Evolutionary conservation across 2,888 invertebrate genomes (phyloP).

Genomic region (Acleris emargana): DNA sequence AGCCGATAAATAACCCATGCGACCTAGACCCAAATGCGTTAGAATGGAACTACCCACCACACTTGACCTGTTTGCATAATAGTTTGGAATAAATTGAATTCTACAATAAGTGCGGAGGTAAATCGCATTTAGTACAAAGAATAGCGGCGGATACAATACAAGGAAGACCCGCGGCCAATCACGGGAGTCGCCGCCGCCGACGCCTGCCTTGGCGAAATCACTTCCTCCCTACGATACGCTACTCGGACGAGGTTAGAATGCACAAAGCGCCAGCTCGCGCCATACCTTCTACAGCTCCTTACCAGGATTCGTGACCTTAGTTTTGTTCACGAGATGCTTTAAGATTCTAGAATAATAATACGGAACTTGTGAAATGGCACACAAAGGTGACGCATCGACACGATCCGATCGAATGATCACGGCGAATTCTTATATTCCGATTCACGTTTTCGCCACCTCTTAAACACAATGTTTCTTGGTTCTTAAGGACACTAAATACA

Average conservation of each 20-base stretch:
- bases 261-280: slow-evolving; percentile 43
- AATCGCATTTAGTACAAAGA: slow-evolving; percentile 33
- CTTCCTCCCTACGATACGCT: slow-evolving; percentile 38
- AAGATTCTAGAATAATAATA: slow-evolving; percentile 51
- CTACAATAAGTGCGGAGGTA: background rate
- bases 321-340: slow-evolving; percentile 37
- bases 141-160: slow-evolving; percentile 36
- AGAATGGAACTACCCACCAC: slow-evolving; percentile 22
- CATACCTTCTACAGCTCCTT: slow-evolving; percentile 35
- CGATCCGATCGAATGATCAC: slow-evolving; percentile 78
- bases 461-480: slow-evolving; percentile 41
- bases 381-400: slow-evolving; percentile 83
- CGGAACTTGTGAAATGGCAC: slow-evolving; percentile 78
- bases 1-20: background rate
- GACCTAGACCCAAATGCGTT: slow-evolving; percentile 3
- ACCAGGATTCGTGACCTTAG: slow-evolving; percentile 27
- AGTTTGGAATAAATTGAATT: background rate
- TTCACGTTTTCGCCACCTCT: slow-evolving; percentile 36
- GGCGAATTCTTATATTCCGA: slow-evolving; percentile 51
- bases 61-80: slow-evolving; percentile 1
- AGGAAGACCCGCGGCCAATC: slow-evolving; percentile 44
- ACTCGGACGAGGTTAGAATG: slow-evolving; percentile 62
- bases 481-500: slow-evolving; percentile 59
- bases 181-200: slow-evolving; percentile 46
- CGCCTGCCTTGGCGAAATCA: slow-evolving; percentile 32